A percentile compares a stretch with the other conserved stretches of the same genome.
Evolutionary conservation across 2,113 vertebrate genomes (phyloP).

Genomic region (Cynopterus brachyotis): DNA sequence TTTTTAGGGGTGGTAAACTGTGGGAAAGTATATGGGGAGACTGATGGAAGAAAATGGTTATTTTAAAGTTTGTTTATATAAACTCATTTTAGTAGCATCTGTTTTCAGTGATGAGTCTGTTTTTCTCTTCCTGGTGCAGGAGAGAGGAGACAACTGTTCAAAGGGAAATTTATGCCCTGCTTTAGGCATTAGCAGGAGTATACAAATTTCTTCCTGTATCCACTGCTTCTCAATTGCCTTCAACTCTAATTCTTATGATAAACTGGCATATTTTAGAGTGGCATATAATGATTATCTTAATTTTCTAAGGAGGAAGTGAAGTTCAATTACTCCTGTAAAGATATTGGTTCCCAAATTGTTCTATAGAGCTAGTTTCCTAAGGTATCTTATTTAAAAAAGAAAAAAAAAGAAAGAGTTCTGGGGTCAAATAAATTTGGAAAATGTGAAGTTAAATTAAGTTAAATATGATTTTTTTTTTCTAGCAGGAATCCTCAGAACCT

Average conservation of each 20-base stretch:
- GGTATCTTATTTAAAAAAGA: neutral
- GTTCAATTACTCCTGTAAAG: neutral
- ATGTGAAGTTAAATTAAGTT: neutral
- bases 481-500: slow-evolving; percentile 6
- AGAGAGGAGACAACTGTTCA: neutral
- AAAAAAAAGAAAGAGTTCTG: neutral
- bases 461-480: neutral
- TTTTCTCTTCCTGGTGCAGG: neutral
- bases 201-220: neutral
- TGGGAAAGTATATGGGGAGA: neutral
- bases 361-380: neutral
- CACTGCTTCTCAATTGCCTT: neutral
- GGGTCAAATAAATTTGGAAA: neutral
- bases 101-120: neutral
- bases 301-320: neutral
- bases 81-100: neutral
- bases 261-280: neutral
- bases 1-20: neutral
- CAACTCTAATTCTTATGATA: neutral
- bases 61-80: neutral
- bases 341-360: neutral
- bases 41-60: neutral
- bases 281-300: neutral
- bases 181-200: neutral
- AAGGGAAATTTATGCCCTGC: neutral